Base-by-base conservation (phyloP, 2,888 invertebrate genomes). In the Cataglyphis rosenhaueri region DNA sequence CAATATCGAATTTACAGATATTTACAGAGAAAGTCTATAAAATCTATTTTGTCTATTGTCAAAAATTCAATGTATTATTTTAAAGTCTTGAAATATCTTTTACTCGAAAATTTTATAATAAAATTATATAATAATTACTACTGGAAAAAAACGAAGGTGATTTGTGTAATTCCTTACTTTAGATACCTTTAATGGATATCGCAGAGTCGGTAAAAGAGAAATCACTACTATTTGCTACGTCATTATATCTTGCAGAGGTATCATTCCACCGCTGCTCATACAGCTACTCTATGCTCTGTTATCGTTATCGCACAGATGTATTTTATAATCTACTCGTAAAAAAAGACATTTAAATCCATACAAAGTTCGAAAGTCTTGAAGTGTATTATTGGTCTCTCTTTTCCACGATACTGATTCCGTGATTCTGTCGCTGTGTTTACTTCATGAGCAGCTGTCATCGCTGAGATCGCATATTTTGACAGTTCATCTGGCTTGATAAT, bases 181-280 rank as follows among this genome's bases (percentile, higher is more conserved):
- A 32, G 25, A 75, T 55, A 55, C 18, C 64, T 65, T 38, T 52
- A 25, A 64, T 68, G 64, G 68, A 83, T 85, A 84, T 78, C 59
- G 9, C 81, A 18, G 84, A 61, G 89, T 89, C 89, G 89, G 84
- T 89, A 89, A 89, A 41, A 85, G 70, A 35, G 86, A 81, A 68
- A n/a, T 32, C 81, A 61, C 35, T 81, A 59, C 18, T 65, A 4
- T 35, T 21, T 38, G 25, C 74, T 55, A 73, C 70, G 68, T 65
- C 89, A 64, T 84, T 86, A 68, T 65, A 25, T 9, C 57, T 71
- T 64, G 83, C 85, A 89, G 84, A 86, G 85, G 89, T 84, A 86
- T 83, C 83, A 83, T 85, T 64, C 59, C 44, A 59, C 74, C 84
- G 82, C 78, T 48, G 48, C 8, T 18, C 21, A 10, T 12, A 38